Percentiles rank a stretch among this genome's conserved stretches.
phyloP scores from a whole-genome alignment of 2,888 invertebrate genomes.

The Aspidapion aeneum region DNA sequence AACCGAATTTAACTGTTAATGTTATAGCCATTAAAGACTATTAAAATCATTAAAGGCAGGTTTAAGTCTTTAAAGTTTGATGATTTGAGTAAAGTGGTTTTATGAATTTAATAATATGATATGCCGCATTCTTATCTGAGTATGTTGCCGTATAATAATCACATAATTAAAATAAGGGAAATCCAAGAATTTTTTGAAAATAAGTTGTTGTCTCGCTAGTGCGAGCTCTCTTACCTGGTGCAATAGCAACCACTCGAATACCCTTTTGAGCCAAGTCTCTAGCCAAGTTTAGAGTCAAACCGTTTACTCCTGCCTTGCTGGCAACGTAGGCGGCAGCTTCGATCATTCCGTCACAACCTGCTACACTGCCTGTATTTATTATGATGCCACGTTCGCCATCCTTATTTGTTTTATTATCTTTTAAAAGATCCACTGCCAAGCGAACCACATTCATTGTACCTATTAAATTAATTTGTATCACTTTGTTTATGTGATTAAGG shows the following conservation, averaged over 20 bases:
- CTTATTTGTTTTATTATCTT: constrained; percentile 12
- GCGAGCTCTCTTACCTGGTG: too few relatives aligned
- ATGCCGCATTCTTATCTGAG: too few relatives aligned
- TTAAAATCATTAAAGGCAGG: too few relatives aligned
- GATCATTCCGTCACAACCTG: constrained; percentile 8
- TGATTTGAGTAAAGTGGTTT: too few relatives aligned
- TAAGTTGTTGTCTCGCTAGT: too few relatives aligned
- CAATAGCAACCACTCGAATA: constrained; percentile 20
- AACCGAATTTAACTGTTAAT: too few relatives aligned
- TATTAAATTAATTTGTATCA: constrained; percentile 17
- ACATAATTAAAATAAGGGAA: too few relatives aligned
- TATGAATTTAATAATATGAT: too few relatives aligned
- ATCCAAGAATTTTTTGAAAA: too few relatives aligned
- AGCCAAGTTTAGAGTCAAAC: constrained; percentile 13
- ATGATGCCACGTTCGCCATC: constrained; percentile 17
- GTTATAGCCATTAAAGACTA: too few relatives aligned
- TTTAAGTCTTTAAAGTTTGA: too few relatives aligned
- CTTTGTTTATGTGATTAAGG: constrained; percentile 15
- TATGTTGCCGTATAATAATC: too few relatives aligned
- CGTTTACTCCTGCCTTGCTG: constrained; percentile 18
- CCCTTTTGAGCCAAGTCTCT: constrained; percentile 17
- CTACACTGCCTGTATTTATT: constrained; percentile 16
- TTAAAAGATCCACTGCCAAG: constrained; percentile 11
- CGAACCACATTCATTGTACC: constrained; percentile 21
- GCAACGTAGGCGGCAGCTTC: constrained; percentile 12